These are phyloP conservation scores for Boulengeromyrus knoepffleri DNA, from an alignment of 2,113 vertebrate species.

Conservation along the genomic window DNA sequence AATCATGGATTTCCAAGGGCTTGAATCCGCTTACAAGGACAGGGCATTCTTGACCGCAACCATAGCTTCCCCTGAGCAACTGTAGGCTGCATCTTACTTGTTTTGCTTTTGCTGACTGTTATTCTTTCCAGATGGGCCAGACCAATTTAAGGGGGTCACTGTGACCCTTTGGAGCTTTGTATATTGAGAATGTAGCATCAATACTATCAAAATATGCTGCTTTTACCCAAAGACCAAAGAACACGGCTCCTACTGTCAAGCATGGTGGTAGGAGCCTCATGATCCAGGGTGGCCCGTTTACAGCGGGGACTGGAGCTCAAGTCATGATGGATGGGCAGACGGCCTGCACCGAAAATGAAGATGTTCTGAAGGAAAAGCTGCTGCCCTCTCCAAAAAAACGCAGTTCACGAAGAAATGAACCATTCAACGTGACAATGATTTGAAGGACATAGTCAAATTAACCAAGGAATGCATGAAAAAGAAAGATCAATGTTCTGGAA, in stretches of 20 bases:
- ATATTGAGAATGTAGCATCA: not conserved
- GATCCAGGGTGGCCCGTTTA: not conserved
- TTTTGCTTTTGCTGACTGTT: not conserved
- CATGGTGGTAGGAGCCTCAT: not conserved
- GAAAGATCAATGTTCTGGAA: not conserved
- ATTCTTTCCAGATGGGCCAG: constrained; percentile 5
- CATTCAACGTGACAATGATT: not conserved
- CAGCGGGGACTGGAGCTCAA: not conserved
- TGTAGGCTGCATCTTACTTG: not conserved
- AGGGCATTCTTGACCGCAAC: not conserved
- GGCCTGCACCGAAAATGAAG: not conserved
- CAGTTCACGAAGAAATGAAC: not conserved
- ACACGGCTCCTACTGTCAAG: not conserved
- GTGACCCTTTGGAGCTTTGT: constrained; percentile 11
- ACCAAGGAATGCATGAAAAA: not conserved
- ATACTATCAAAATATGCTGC: constrained; percentile 22
- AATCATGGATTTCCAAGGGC: not conserved
- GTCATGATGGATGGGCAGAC: not conserved
- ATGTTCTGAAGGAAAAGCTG: not conserved
- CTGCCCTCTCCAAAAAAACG: not conserved
- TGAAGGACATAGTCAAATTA: not conserved
- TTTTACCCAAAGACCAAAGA: constrained; percentile 11
- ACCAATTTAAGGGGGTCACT: not conserved
- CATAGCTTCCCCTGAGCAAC: not conserved
- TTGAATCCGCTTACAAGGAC: not conserved